Percentiles rank a stretch among this genome's conserved stretches.
Conservation (phyloP, 1,140 invertebrate species). For the Bombus superbus region DNA sequence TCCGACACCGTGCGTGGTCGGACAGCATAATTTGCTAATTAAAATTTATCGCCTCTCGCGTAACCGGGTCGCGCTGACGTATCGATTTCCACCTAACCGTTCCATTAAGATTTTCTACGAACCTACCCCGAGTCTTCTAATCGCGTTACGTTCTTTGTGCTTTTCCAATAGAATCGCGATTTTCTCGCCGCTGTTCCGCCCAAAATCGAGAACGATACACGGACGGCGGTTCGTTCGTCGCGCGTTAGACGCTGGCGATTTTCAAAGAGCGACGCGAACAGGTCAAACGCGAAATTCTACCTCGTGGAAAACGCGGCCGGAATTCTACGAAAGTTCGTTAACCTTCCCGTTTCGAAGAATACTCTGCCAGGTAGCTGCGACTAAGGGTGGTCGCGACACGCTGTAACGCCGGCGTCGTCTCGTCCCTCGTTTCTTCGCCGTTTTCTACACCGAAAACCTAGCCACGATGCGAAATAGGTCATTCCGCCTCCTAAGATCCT, state of each 20-base stretch:
- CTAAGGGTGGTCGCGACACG: not conserved
- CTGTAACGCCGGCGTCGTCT: not conserved
- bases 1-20: not conserved
- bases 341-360: not conserved
- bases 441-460: conserved; percentile 2
- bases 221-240: not conserved
- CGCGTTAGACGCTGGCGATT: not conserved
- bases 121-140: not conserved
- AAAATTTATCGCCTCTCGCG: not conserved
- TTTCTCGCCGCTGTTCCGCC: not conserved
- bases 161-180: too few species aligned
- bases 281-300: not conserved
- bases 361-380: not conserved
- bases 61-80: not conserved
- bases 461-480: conserved; percentile 36
- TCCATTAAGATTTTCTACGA: not conserved
- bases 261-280: not conserved
- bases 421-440: not conserved
- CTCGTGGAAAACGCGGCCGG: not conserved
- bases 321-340: not conserved
- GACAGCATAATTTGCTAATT: conserved; percentile 9
- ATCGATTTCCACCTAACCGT: not conserved
- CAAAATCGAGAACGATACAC: not conserved
- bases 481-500: conserved; percentile 7
- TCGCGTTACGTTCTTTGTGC: not conserved